Conservation (phyloP, 1,140 invertebrate genomes). For the Bombus breviceps region DNA sequence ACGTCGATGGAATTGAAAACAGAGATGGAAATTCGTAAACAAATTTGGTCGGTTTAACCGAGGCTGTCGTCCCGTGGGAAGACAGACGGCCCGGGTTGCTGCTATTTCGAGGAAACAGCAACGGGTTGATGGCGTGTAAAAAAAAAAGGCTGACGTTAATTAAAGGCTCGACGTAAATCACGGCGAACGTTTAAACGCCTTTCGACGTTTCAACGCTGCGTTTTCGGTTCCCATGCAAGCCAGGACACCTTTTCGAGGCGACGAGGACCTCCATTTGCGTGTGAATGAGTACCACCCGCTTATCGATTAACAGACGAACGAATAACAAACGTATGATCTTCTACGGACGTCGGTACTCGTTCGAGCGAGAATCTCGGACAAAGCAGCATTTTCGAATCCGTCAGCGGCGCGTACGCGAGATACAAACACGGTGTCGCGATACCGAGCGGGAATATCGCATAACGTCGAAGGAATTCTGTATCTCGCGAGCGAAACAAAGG, state of each 20-base stretch:
- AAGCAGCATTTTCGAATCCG: no score
- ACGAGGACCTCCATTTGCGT: no score
- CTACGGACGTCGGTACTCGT: no score
- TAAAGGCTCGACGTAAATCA: slow-evolving; percentile 38
- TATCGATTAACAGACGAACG: no score
- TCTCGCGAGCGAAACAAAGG: neutral
- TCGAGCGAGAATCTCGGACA: no score
- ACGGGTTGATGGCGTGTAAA: neutral
- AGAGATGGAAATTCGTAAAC: neutral
- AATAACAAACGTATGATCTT: no score
- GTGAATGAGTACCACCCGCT: no score
- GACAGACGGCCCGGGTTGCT: neutral
- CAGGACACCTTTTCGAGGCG: no score
- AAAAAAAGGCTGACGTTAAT: slow-evolving; percentile 37
- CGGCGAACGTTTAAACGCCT: slow-evolving; percentile 25
- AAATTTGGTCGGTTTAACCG: neutral
- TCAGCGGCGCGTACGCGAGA: no score
- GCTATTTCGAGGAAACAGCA: slow-evolving; percentile 28
- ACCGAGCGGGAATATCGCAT: neutral
- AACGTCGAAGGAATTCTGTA: neutral
- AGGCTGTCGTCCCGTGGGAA: neutral
- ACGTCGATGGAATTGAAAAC: neutral
- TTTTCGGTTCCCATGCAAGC: neutral
- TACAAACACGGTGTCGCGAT: no score
- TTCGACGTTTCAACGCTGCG: neutral